Percentiles rank a stretch among this genome's conserved stretches.
These are phyloP conservation scores for Zootoca vivipara DNA, from an alignment of 2,113 vertebrate genomes.

Conservation along the genomic window DNA sequence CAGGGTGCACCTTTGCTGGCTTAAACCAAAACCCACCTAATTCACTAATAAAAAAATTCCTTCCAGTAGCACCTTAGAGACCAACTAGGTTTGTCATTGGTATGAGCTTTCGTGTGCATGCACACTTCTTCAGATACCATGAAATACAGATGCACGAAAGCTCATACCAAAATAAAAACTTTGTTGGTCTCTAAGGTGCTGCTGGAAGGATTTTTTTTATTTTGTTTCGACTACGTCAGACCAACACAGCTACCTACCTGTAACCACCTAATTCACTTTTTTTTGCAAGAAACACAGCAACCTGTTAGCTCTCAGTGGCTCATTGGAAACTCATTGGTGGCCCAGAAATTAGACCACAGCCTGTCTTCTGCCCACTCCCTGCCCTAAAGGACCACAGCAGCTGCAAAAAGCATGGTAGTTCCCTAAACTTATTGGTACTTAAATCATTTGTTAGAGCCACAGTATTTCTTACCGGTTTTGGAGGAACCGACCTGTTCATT, in stretches of 20 bases:
- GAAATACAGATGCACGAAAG: no score
- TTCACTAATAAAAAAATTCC: no score
- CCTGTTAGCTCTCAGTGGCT: no score
- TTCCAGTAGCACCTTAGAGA: no score
- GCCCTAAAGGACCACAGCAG: accelerated
- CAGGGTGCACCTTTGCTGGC: background rate
- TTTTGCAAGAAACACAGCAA: background rate
- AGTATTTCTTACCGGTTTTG: conserved; percentile 24
- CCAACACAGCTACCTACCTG: no score
- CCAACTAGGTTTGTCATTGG: no score
- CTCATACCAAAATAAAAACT: no score
- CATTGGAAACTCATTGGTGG: background rate
- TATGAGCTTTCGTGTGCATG: no score
- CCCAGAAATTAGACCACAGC: background rate
- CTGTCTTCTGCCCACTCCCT: background rate
- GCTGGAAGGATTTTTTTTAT: no score
- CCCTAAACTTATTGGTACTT: background rate
- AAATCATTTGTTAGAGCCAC: accelerated
- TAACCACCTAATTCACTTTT: background rate
- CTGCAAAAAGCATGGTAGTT: conserved; percentile 3
- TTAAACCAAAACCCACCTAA: background rate
- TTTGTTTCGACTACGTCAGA: no score
- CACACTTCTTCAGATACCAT: no score
- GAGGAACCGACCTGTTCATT: accelerated
- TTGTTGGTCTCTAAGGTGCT: no score